Base-by-base conservation (phyloP, 2,113 vertebrate genomes). In the Lophochroa leadbeateri region DNA sequence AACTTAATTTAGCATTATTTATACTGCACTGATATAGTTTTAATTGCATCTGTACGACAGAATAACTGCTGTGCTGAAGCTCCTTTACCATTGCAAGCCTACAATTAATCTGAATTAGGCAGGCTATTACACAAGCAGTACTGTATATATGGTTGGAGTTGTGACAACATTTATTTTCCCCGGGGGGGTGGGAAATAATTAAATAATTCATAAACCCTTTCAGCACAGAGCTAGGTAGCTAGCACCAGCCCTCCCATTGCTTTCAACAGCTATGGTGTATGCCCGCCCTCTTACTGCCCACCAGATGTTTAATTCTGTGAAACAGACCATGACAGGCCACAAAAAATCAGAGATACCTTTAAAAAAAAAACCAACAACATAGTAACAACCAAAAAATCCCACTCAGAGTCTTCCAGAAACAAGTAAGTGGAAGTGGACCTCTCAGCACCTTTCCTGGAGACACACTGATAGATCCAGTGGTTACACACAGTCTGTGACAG, bases 51-150 rank as follows among this genome's bases (percentile, higher is more conserved):
- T 90, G 46, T 87, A 64, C 13, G 2, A 93, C 61, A 96, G 94
- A 94, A 35, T 94, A 95, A 95, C 89, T 70, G 91, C 95, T 82
- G 85, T 83, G 84, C 94, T 90, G 88, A 78, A 97, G 85, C 83
- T 93, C 94, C 87, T 97, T 96, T 94, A 92, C 95, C 93, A 96
- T 50, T 76, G 43, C 25, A 57, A 96, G 61, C 63, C 63, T 68
- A 72, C 55, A 88, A 97, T 96, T 97, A 97, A 97, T 97, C 96
- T 96, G 93, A 92, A 95, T 97, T 97, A 97, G 93, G 95, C 88
- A 95, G 75, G 86, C 81, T 94, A 86, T 95, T 95, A 96, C 77
- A 95, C 3, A 10, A 72, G 58, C 63, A 86, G 82, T 35, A 61
- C 71, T 90, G 64, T 86, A 91, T 79, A 64, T 87, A 82, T 43